Percentiles rank a stretch among this genome's conserved stretches.
phyloP scores from a whole-genome alignment of 1,140 invertebrate genomes.

The Drosophila pallidifrons region DNA sequence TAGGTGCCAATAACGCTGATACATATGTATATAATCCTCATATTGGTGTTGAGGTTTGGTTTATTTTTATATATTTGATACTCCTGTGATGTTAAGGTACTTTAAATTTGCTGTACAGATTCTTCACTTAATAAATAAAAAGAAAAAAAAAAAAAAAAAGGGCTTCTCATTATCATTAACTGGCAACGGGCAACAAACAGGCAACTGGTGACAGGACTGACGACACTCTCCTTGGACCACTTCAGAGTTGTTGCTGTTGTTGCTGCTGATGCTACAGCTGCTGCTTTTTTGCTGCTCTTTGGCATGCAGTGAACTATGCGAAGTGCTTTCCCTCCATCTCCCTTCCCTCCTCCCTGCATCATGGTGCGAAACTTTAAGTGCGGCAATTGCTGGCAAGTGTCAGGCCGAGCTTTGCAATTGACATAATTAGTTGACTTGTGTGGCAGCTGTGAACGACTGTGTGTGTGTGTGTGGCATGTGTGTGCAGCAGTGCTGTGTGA shows the following conservation, averaged over 20 bases:
- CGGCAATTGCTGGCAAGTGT: conserved; percentile 58
- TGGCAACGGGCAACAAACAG: conserved; percentile 24
- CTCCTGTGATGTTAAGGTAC: too few species aligned
- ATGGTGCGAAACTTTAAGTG: conserved; percentile 41
- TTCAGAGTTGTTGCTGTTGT: conserved; percentile 33
- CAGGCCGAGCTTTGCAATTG: conserved; percentile 61
- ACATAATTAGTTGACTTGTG: conserved; percentile 63
- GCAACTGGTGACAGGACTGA: background rate
- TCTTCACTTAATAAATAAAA: too few species aligned
- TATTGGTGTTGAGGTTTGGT: too few species aligned
- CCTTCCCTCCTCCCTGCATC: background rate
- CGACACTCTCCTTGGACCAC: conserved; percentile 31
- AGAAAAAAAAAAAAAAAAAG: too few species aligned
- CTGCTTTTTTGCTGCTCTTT: conserved; percentile 44
- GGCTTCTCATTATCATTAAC: conserved; percentile 29
- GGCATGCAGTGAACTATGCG: conserved; percentile 41
- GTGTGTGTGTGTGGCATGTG: conserved; percentile 11
- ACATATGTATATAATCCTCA: too few species aligned
- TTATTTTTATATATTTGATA: too few species aligned
- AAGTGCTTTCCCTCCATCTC: conserved; percentile 1
- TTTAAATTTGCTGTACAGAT: too few species aligned
- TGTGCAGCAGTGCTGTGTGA: conserved; percentile 23
- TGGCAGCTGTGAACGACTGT: background rate
- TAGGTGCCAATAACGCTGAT: too few species aligned
- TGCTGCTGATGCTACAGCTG: conserved; percentile 2